Percentiles rank a stretch among this genome's conserved stretches.
Evolutionary conservation across 1,140 invertebrate species (phyloP).

Genomic region (Papilio aristodemus): DNA sequence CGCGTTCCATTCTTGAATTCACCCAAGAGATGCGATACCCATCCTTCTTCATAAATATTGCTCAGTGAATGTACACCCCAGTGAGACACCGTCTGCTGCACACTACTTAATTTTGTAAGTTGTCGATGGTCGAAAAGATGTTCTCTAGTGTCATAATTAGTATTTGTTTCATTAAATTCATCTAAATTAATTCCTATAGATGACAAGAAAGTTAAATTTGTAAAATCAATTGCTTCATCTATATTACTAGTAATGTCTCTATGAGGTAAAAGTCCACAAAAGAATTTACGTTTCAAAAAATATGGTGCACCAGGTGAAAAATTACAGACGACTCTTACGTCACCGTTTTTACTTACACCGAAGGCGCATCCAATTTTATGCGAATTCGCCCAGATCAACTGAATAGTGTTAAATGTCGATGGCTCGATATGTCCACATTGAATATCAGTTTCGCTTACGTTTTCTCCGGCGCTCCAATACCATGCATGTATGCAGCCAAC

Average conservation of each 20-base stretch:
- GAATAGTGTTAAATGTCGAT: conserved; percentile 56
- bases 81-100: conserved; percentile 24
- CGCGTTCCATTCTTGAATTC: conserved; percentile 53
- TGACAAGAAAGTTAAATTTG: conserved; percentile 39
- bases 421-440: conserved; percentile 57
- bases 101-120: not conserved
- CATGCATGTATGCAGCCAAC: conserved; percentile 67
- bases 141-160: not conserved
- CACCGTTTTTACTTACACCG: conserved; percentile 48
- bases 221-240: conserved; percentile 40
- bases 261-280: conserved; percentile 61
- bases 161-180: conserved; percentile 11
- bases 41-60: conserved; percentile 51
- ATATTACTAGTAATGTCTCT: conserved; percentile 38
- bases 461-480: conserved; percentile 58
- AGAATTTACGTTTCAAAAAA: conserved; percentile 54
- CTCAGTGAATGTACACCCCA: conserved; percentile 50
- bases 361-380: conserved; percentile 70
- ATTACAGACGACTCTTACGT: conserved; percentile 67
- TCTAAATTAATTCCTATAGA: conserved; percentile 46
- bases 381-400: conserved; percentile 67
- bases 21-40: conserved; percentile 45
- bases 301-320: conserved; percentile 70
- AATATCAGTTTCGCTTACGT: conserved; percentile 53
- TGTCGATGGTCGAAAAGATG: not conserved